These are phyloP conservation scores for Atractosteus spatula DNA, from an alignment of 2,113 vertebrate species.

Conservation along the genomic window DNA sequence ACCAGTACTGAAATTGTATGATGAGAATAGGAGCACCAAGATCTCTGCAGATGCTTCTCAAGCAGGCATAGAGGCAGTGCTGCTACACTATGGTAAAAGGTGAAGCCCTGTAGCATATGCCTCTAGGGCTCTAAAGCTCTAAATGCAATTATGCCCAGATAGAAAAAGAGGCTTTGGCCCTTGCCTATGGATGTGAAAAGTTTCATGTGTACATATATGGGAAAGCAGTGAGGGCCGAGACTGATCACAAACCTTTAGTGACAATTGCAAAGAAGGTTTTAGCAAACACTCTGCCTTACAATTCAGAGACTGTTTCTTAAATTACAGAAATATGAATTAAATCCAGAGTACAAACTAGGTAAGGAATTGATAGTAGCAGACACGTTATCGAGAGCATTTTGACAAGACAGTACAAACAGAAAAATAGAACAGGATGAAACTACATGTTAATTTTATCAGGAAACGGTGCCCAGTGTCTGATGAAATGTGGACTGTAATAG, in stretches of 20 bases:
- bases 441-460: slow-evolving; percentile 7
- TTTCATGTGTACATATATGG: slow-evolving; percentile 14
- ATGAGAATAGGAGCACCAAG: background rate
- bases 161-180: slow-evolving; percentile 17
- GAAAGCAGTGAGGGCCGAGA: background rate
- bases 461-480: slow-evolving; percentile 11
- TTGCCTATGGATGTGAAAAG: slow-evolving; percentile 9
- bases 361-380: slow-evolving; percentile 13
- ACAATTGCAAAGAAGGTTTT: slow-evolving; percentile 17
- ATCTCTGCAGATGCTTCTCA: slow-evolving; percentile 12
- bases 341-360: background rate
- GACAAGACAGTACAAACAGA: background rate
- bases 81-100: slow-evolving; percentile 12
- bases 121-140: slow-evolving; percentile 1
- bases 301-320: slow-evolving; percentile 8
- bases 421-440: background rate
- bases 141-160: slow-evolving; percentile 15
- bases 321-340: slow-evolving; percentile 8
- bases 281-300: slow-evolving; percentile 8
- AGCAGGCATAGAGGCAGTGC: background rate
- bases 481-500: slow-evolving; percentile 6
- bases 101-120: slow-evolving; percentile 13
- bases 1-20: slow-evolving; percentile 9
- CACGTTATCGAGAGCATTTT: slow-evolving; percentile 2
- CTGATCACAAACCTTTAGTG: slow-evolving; percentile 15